A percentile compares a stretch with the other conserved stretches of the same genome.
These are phyloP conservation scores for Myrmophylax atrothorax DNA, from an alignment of 2,113 vertebrate genomes.

Conservation along the genomic window DNA sequence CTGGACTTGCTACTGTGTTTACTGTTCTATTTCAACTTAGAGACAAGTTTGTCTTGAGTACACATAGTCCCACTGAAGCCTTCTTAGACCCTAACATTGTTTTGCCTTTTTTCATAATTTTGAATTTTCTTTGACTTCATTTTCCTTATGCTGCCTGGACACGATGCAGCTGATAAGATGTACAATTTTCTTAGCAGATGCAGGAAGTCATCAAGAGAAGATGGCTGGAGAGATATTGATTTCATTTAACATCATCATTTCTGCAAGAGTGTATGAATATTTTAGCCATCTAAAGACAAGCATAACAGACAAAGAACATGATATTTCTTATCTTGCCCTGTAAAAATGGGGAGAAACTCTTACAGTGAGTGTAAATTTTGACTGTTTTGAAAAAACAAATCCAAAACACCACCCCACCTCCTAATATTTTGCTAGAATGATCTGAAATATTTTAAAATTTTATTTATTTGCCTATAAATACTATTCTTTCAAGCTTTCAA, in stretches of 20 bases:
- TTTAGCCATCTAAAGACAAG: background rate
- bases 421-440: background rate
- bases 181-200: background rate
- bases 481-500: background rate
- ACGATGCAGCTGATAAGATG: background rate
- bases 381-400: background rate
- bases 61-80: background rate
- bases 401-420: background rate
- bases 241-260: background rate
- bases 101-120: background rate
- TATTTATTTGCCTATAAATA: background rate
- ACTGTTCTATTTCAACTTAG: background rate
- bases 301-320: background rate
- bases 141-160: background rate
- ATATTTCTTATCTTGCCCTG: background rate
- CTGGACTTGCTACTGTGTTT: background rate
- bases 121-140: conserved; percentile 12
- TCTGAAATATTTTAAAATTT: background rate
- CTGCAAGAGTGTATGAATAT: background rate
- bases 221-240: background rate
- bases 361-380: background rate
- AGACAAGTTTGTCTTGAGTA: conserved; percentile 6
- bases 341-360: background rate
- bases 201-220: background rate
- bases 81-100: background rate